Base-by-base conservation (phyloP, 2,888 invertebrate genomes). In the Eupithecia subfuscata region DNA sequence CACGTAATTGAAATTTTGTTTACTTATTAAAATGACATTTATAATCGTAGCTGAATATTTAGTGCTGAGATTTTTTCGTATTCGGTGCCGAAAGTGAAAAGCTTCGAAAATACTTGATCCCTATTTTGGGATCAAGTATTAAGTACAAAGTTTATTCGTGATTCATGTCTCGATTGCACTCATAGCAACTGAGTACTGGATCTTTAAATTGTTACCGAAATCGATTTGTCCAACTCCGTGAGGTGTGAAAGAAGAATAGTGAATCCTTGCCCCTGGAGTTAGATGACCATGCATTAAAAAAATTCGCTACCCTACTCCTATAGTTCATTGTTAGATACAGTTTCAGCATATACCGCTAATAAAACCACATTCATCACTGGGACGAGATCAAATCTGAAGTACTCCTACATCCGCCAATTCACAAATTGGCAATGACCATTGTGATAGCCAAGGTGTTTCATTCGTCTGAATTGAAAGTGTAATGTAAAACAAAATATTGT, bases 331-430 rank as follows among this genome's bases (percentile, higher is more conserved):
- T 6, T 25, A 60, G 25, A 6, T 14, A 12, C 4, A 60, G 14
- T 60, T 3, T 60, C 56, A 60, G 56, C 56, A 12, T 60, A 14
- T 25, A 12, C n/a, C 60, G 25, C 5, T 12, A 22, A 25, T 25
- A 25, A 25, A 25, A 25, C 14, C 14, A 60, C 25, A 40, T 30
- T 30, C 30, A 30, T 37, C 37, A 37, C 37, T 37, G 37, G 37
- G 37, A 37, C 37, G 37, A 37, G 4, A 37, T 56, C 22, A 56
- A 56, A 11, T 56, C 22, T 22, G 52, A 52, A 18, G n/a, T n/a
- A 52, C 56, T 2, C 25, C 14, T 67, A 67, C 65, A 67, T 67
- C 65, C 65, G 65, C 65, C 65, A 67, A 67, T 67, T 67, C n/a
- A 67, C n/a, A 40, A 67, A 67, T 67, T 67, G 65, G 65, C 65